Percentiles rank a stretch among this genome's conserved stretches.
Conservation (phyloP, 1,140 invertebrate species). For the Heliconius nattereri region DNA sequence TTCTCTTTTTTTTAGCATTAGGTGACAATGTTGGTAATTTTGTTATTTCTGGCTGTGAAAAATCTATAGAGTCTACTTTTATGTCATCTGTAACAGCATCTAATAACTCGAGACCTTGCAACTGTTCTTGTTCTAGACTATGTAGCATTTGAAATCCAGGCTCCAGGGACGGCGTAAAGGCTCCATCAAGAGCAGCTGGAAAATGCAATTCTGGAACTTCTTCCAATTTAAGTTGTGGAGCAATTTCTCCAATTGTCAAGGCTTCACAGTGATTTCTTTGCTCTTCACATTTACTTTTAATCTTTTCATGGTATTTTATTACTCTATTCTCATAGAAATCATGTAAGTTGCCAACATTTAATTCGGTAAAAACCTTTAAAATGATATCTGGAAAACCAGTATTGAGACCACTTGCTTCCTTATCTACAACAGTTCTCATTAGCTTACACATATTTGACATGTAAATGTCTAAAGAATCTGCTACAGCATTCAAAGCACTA, state of each 20-base stretch:
- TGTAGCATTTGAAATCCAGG: slow-evolving; percentile 79
- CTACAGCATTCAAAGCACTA: slow-evolving; percentile 67
- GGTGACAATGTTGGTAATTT: slow-evolving; percentile 68
- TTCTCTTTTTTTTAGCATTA: slow-evolving; percentile 74
- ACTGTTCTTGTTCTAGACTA: slow-evolving; percentile 75
- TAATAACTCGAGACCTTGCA: slow-evolving; percentile 71
- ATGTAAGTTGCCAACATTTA: slow-evolving; percentile 74
- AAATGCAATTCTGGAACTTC: slow-evolving; percentile 80
- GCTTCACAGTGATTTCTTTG: slow-evolving; percentile 63
- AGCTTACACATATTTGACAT: slow-evolving; percentile 75
- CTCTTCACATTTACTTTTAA: slow-evolving; percentile 64
- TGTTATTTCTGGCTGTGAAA: slow-evolving; percentile 64
- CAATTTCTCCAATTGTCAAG: slow-evolving; percentile 63
- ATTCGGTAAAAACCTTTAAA: slow-evolving; percentile 74
- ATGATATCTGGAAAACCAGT: slow-evolving; percentile 76
- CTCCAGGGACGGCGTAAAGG: slow-evolving; percentile 76
- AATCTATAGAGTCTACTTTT: slow-evolving; percentile 71
- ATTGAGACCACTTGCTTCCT: slow-evolving; percentile 68
- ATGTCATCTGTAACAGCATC: slow-evolving; percentile 71
- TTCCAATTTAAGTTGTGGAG: slow-evolving; percentile 72
- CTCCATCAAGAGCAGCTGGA: slow-evolving; percentile 73
- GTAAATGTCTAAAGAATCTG: slow-evolving; percentile 73
- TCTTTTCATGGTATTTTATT: slow-evolving; percentile 66
- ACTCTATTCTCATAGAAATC: slow-evolving; percentile 73
- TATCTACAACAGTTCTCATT: slow-evolving; percentile 71